Evolutionary conservation across 2,888 invertebrate species (phyloP), one percentile per base, ranked within the genome.

Genomic region (Aphodius granarius): DNA sequence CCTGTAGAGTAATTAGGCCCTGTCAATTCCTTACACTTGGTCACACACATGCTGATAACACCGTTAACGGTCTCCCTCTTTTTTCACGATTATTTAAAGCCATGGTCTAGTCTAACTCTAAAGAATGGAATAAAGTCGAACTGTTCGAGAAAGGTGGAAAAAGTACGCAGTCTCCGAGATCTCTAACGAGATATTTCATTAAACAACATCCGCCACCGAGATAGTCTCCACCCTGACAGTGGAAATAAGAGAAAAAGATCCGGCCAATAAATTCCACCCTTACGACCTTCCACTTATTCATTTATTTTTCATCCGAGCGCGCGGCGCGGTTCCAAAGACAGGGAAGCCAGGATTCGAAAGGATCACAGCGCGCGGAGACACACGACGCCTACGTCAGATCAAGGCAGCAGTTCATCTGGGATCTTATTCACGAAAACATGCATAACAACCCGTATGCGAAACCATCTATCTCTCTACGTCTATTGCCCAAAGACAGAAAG

Each of bases 401-500:
- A 68, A 20, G n/a, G n/a, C 68, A n/a, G 22, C 68, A 68, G 68
- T 68, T 68, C 68, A 68, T 68, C n/a, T n/a, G n/a, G n/a, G n/a
- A n/a, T n/a, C n/a, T n/a, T n/a, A n/a, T n/a, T n/a, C n/a, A n/a
- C n/a, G n/a, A n/a, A n/a, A n/a, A n/a, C n/a, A n/a, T n/a, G n/a
- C n/a, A n/a, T n/a, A n/a, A n/a, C n/a, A n/a, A n/a, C n/a, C n/a
- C n/a, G n/a, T n/a, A n/a, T n/a, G n/a, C n/a, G n/a, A n/a, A n/a
- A n/a, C n/a, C n/a, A n/a, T n/a, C n/a, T n/a, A n/a, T n/a, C n/a
- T n/a, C n/a, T n/a, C n/a, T n/a, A n/a, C n/a, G n/a, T n/a, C n/a
- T n/a, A n/a, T n/a, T n/a, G n/a, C n/a, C n/a, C n/a, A n/a, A n/a
- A n/a, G n/a, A n/a, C n/a, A n/a, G n/a, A n/a, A n/a, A n/a, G n/a